Conservation (phyloP, 2,797 vertebrate species). For the Falco naumanni region DNA sequence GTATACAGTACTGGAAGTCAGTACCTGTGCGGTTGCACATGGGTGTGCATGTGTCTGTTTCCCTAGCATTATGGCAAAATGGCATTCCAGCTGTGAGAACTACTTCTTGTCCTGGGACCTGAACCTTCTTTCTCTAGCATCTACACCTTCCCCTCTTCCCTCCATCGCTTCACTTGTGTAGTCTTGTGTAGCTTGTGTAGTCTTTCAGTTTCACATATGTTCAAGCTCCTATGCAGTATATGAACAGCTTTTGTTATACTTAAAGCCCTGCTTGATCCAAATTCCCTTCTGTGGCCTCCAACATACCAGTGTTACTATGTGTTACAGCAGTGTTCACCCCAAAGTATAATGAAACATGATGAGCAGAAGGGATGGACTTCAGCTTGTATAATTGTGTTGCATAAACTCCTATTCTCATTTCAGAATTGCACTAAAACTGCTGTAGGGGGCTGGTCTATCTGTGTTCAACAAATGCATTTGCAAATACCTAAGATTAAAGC, state of each 20-base stretch:
- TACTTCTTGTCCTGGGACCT: not conserved
- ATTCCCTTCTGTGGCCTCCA: not conserved
- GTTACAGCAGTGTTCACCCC: not conserved
- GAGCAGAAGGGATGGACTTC: not conserved
- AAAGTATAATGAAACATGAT: not conserved
- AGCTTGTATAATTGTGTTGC: not conserved
- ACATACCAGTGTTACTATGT: not conserved
- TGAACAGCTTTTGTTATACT: not conserved
- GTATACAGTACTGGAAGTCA: not conserved
- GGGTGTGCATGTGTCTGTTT: accelerated
- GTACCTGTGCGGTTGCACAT: not conserved
- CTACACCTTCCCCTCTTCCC: not conserved
- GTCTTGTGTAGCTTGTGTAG: not conserved
- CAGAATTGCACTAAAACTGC: not conserved
- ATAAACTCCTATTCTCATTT: not conserved
- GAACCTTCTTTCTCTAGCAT: not conserved
- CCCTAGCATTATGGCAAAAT: not conserved
- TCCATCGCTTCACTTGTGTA: not conserved
- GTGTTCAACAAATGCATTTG: not conserved
- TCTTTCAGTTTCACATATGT: not conserved
- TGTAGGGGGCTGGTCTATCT: not conserved
- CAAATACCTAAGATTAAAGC: not conserved
- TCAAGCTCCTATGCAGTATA: not conserved
- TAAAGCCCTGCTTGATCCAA: not conserved
- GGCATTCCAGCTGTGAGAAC: not conserved